These are phyloP conservation scores for Melieria crassipennis DNA, from an alignment of 2,888 invertebrate genomes.

Conservation along the genomic window DNA sequence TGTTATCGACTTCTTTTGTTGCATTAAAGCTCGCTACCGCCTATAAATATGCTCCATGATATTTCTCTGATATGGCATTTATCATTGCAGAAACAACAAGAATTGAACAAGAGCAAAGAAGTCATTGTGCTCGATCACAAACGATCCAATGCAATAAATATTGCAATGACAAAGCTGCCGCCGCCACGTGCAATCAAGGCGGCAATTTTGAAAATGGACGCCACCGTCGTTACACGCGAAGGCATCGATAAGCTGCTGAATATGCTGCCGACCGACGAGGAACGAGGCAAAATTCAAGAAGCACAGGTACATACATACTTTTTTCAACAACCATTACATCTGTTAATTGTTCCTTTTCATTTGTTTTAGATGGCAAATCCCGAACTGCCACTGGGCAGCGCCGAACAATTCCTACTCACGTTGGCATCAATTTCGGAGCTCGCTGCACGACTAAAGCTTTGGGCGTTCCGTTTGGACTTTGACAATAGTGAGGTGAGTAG, in stretches of 20 bases:
- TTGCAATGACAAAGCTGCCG: constrained; percentile 98
- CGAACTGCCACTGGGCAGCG: constrained; percentile 76
- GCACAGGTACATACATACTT: constrained; percentile 72
- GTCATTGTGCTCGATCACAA: constrained; percentile 96
- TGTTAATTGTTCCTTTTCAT: neutral
- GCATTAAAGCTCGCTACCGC: neutral
- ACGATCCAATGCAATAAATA: constrained; percentile 98
- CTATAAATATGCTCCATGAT: too few relatives aligned
- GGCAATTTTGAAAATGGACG: constrained; percentile 99
- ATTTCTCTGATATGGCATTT: neutral
- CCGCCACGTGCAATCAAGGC: constrained; percentile 97
- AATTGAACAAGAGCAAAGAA: constrained; percentile 86
- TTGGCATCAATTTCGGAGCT: constrained; percentile 95
- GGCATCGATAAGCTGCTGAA: constrained; percentile 97
- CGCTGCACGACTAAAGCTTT: constrained; percentile 90
- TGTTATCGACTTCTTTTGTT: neutral
- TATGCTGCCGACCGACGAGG: constrained; percentile 98
- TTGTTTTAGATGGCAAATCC: constrained; percentile 59
- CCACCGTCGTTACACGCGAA: constrained; percentile 96
- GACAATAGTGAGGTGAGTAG: constrained; percentile 87
- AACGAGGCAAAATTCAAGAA: constrained; percentile 94
- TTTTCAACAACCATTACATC: neutral
- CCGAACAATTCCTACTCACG: constrained; percentile 98
- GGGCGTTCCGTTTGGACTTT: constrained; percentile 99
- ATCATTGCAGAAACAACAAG: constrained; percentile 78